Conservation (phyloP, 2,888 invertebrate genomes). For the Phania funesta region DNA sequence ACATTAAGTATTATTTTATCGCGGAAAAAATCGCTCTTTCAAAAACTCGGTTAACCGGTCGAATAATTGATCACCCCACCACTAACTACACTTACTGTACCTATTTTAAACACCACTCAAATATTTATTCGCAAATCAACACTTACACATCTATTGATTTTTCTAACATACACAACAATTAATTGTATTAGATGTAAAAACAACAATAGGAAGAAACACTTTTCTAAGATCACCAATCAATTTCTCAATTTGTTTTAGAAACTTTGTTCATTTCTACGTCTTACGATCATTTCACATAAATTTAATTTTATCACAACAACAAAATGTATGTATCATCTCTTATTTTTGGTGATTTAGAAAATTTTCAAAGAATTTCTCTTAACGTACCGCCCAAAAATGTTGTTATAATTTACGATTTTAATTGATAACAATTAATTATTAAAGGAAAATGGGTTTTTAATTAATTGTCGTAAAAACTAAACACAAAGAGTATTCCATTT, state of each 20-base stretch:
- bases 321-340: too few species aligned
- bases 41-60: too few species aligned
- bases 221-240: background rate
- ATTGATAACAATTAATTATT: slow-evolving; percentile 63
- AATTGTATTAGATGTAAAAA: background rate
- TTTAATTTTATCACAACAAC: too few species aligned
- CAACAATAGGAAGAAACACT: background rate
- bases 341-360: slow-evolving; percentile 47
- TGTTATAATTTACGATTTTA: slow-evolving; percentile 42
- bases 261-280: background rate
- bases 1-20: too few species aligned
- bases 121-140: too few species aligned
- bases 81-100: too few species aligned
- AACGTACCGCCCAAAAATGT: slow-evolving; percentile 54
- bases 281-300: slow-evolving; percentile 2
- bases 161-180: background rate
- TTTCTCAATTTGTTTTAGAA: background rate
- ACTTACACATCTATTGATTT: background rate
- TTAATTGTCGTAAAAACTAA: slow-evolving; percentile 37
- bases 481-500: slow-evolving; percentile 6
- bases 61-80: too few species aligned
- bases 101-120: background rate
- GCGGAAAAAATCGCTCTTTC: too few species aligned
- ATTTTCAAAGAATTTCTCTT: slow-evolving; percentile 58
- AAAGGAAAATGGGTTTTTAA: slow-evolving; percentile 63